A percentile compares a stretch with the other conserved stretches of the same genome.
Evolutionary conservation across 2,113 vertebrate species (phyloP).

Genomic region (Pelusios castaneus): DNA sequence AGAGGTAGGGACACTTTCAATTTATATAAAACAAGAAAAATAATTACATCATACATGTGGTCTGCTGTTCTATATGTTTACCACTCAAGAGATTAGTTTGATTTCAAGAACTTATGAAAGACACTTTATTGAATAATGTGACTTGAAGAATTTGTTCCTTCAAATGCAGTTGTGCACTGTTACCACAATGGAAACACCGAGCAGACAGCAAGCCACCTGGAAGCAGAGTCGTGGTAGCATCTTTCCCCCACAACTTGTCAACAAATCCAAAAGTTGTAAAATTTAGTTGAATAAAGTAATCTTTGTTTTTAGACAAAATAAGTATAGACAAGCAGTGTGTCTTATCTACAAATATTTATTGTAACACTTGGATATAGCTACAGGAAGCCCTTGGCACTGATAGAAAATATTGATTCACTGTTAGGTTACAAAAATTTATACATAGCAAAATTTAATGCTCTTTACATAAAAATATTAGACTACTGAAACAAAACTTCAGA

Average conservation of each 20-base stretch:
- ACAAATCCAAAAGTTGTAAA: background rate
- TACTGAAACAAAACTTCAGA: slow-evolving; percentile 84
- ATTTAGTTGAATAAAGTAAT: background rate
- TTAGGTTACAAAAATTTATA: slow-evolving; percentile 97
- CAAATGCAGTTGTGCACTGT: background rate
- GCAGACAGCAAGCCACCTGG: background rate
- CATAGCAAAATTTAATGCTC: slow-evolving; percentile 96
- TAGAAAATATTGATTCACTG: slow-evolving; percentile 95
- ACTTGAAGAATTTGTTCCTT: background rate
- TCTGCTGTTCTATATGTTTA: background rate
- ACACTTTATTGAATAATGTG: background rate
- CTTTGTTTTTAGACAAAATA: slow-evolving; percentile 67
- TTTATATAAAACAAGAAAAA: background rate
- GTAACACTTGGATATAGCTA: slow-evolving; percentile 89
- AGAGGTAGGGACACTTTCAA: background rate
- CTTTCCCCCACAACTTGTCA: background rate
- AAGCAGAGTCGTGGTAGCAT: background rate
- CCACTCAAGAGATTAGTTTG: background rate
- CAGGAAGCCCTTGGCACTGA: slow-evolving; percentile 91
- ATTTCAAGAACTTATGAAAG: background rate
- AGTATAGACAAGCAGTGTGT: slow-evolving; percentile 77
- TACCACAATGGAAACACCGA: background rate
- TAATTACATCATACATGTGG: background rate
- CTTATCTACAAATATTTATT: slow-evolving; percentile 88
- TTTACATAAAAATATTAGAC: slow-evolving; percentile 93